Percentiles rank a stretch among this genome's conserved stretches.
These are phyloP conservation scores for Ciconia nigra DNA, from an alignment of 2,797 vertebrate species.

Conservation along the genomic window DNA sequence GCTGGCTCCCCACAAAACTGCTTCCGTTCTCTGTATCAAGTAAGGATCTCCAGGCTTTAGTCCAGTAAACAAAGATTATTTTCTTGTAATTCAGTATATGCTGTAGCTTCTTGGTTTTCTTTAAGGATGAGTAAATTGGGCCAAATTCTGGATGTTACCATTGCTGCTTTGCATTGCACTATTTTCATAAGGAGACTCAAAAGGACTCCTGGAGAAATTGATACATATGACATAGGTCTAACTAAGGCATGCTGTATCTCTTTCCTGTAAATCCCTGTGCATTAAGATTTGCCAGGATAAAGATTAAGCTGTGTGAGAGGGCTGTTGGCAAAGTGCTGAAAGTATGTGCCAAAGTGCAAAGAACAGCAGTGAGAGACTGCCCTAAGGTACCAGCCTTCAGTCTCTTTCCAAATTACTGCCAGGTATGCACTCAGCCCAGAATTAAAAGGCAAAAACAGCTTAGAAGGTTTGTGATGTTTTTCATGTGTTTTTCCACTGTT, in stretches of 20 bases:
- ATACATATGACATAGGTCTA: fast-evolving
- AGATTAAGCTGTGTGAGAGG: neutral
- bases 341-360: fast-evolving
- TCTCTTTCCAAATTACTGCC: neutral
- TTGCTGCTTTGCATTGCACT: neutral
- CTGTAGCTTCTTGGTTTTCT: neutral
- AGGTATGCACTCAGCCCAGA: neutral
- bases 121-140: neutral
- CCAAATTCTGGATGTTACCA: neutral
- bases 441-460: neutral
- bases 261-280: neutral
- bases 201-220: neutral
- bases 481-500: fast-evolving
- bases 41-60: neutral
- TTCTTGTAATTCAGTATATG: neutral
- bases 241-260: neutral
- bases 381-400: neutral
- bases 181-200: neutral
- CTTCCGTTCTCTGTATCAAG: neutral
- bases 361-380: neutral
- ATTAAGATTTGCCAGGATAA: neutral
- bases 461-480: neutral
- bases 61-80: slow-evolving; percentile 4
- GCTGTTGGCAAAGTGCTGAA: neutral
- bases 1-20: neutral